These are phyloP conservation scores for Amaurobius ferox DNA, from an alignment of 2,888 invertebrate species.

Conservation along the genomic window DNA sequence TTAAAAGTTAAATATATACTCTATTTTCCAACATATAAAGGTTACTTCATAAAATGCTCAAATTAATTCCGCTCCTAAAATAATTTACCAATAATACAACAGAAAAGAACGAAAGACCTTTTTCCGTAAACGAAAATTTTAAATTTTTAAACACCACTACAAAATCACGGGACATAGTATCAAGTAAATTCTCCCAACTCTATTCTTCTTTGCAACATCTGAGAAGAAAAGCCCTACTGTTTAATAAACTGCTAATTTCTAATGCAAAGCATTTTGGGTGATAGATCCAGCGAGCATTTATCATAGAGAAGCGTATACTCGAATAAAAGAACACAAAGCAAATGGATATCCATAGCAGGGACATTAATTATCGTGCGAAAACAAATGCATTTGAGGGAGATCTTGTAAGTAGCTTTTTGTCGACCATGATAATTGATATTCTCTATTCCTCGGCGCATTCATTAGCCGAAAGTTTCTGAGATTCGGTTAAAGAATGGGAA, in stretches of 20 bases:
- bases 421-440: constrained; percentile 1
- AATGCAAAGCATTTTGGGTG: not conserved
- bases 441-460: not conserved
- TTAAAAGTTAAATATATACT: no score
- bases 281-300: not conserved
- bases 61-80: no score
- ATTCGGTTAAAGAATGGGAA: not conserved
- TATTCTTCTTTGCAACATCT: no score
- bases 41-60: no score
- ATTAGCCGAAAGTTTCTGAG: not conserved
- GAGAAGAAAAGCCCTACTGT: no score
- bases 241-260: not conserved
- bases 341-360: not conserved
- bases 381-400: constrained; percentile 1
- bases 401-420: constrained; percentile 8
- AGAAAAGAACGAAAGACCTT: no score
- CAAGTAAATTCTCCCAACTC: no score
- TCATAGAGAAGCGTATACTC: not conserved
- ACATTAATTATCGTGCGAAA: not conserved
- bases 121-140: no score
- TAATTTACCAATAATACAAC: no score
- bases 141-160: no score
- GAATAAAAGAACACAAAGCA: not conserved
- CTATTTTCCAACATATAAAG: no score
- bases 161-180: no score